Evolutionary conservation across 2,888 invertebrate species (phyloP).

Genomic region (Lampropteryx suffumata): DNA sequence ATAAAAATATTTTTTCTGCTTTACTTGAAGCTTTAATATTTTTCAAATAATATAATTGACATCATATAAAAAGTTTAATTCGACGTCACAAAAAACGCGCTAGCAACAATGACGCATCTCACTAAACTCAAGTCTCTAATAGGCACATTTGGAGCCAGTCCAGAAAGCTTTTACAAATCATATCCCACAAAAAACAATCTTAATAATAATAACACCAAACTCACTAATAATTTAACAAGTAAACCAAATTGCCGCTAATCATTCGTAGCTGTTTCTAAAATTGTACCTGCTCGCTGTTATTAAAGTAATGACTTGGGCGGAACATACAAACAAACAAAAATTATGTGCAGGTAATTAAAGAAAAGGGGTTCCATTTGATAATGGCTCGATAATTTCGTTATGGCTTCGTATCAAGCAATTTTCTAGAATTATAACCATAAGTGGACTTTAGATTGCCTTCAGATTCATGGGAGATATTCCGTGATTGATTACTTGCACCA

Average conservation of each 20-base stretch:
- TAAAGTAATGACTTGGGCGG: conserved; percentile 70
- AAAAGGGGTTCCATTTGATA: conserved; percentile 77
- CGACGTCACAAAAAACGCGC: no score
- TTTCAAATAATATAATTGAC: no score
- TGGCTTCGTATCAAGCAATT: conserved; percentile 64
- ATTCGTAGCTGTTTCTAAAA: conserved; percentile 62
- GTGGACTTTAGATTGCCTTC: conserved; percentile 63
- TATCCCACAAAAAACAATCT: conserved; percentile 45
- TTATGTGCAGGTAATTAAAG: conserved; percentile 77
- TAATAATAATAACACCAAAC: conserved; percentile 63
- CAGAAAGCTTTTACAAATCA: conserved; percentile 27
- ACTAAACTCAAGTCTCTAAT: conserved; percentile 2
- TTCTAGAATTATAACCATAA: conserved; percentile 71
- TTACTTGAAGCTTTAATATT: no score
- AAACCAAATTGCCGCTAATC: conserved; percentile 70
- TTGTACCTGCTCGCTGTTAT: conserved; percentile 63
- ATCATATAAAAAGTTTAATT: neutral
- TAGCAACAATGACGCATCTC: neutral
- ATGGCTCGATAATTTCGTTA: conserved; percentile 73
- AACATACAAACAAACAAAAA: conserved; percentile 75
- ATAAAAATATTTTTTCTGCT: no score
- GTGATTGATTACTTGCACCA: conserved; percentile 64
- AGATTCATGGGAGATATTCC: conserved; percentile 53
- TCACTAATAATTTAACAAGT: conserved; percentile 62
- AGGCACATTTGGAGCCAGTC: conserved; percentile 4